Conservation (phyloP, 2,888 invertebrate genomes). For the Leucania comma region DNA sequence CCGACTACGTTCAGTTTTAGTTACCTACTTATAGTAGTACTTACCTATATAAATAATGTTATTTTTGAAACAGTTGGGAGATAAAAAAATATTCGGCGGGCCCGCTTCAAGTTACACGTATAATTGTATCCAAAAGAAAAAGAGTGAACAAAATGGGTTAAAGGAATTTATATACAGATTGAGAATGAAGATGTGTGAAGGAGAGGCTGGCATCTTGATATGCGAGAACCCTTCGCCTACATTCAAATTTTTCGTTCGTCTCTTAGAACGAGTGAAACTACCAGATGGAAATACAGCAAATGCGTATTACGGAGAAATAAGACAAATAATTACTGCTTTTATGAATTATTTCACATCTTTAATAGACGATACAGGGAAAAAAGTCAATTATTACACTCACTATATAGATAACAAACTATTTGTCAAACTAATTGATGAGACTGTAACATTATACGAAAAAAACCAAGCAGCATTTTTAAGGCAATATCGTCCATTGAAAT, state of each 20-base stretch:
- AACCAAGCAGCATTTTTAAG: slow-evolving; percentile 73
- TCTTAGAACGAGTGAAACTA: slow-evolving; percentile 65
- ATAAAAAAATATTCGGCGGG: not conserved
- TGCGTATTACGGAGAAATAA: slow-evolving; percentile 78
- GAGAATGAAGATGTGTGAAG: slow-evolving; percentile 67
- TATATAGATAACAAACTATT: slow-evolving; percentile 66
- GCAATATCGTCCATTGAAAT: slow-evolving; percentile 70
- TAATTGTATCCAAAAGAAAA: slow-evolving; percentile 6
- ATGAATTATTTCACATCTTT: slow-evolving; percentile 69
- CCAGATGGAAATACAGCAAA: slow-evolving; percentile 61
- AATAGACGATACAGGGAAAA: slow-evolving; percentile 72
- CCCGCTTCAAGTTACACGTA: slow-evolving; percentile 22
- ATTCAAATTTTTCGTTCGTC: slow-evolving; percentile 69
- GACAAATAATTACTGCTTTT: slow-evolving; percentile 73
- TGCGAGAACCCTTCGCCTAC: slow-evolving; percentile 70
- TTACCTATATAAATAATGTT: not conserved
- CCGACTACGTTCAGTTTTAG: too few species aligned
- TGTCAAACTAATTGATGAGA: slow-evolving; percentile 68
- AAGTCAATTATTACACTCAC: slow-evolving; percentile 69
- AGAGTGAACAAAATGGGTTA: slow-evolving; percentile 54
- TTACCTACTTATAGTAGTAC: not conserved
- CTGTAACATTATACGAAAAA: slow-evolving; percentile 66
- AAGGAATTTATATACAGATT: slow-evolving; percentile 76
- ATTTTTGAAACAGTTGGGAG: slow-evolving; percentile 16
- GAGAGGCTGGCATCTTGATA: slow-evolving; percentile 68